Evolutionary conservation across 1,140 invertebrate species (phyloP).

Genomic region (Drosophila kikkawai): DNA sequence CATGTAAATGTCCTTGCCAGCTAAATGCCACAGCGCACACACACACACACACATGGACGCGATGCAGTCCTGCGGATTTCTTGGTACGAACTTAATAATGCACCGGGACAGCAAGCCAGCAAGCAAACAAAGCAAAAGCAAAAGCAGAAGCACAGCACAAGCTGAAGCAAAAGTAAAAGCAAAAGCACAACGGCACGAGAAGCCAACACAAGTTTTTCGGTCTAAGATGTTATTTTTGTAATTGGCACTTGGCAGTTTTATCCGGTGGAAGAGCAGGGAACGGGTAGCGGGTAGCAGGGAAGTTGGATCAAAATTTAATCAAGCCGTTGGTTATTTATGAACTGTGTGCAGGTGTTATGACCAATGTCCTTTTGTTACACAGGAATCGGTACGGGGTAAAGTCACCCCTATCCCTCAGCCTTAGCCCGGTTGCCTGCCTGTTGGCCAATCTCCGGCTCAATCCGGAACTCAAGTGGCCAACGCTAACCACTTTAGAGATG

Average conservation of each 20-base stretch:
- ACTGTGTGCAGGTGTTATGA: conserved; percentile 45
- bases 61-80: conserved; percentile 40
- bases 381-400: neutral
- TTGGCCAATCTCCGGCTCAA: conserved; percentile 42
- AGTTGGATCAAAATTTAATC: conserved; percentile 42
- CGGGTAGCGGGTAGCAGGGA: neutral
- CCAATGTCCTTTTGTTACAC: conserved; percentile 32
- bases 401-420: neutral
- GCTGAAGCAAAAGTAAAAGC: conserved; percentile 7
- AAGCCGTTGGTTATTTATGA: conserved; percentile 50
- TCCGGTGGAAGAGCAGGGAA: conserved; percentile 9
- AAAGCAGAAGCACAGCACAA: conserved; percentile 3
- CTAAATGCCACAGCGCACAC: conserved; percentile 36
- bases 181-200: neutral
- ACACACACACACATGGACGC: neutral
- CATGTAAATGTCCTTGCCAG: conserved; percentile 58
- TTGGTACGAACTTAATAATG: conserved; percentile 54
- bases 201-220: conserved; percentile 51
- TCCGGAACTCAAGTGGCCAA: conserved; percentile 58
- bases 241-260: conserved; percentile 69
- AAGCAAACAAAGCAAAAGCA: conserved; percentile 22
- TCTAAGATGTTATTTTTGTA: conserved; percentile 73
- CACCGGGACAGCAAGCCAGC: conserved; percentile 17
- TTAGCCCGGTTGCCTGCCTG: neutral
- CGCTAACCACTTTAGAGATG: conserved; percentile 69